Evolutionary conservation across 2,113 vertebrate genomes (phyloP).

Genomic region (Lagopus muta): DNA sequence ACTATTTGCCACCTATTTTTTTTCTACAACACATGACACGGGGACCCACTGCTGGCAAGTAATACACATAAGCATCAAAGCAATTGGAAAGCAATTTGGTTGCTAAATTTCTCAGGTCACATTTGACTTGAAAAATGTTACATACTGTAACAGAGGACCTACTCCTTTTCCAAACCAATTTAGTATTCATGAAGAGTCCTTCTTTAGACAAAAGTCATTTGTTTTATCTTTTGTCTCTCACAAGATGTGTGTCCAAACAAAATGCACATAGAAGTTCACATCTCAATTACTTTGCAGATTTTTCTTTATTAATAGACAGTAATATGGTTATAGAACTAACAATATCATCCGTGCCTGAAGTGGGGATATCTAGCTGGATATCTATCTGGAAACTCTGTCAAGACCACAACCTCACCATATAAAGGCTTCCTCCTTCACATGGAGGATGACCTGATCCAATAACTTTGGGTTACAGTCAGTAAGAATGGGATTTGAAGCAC

Average conservation of each 20-base stretch:
- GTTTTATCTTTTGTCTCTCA: background rate
- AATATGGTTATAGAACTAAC: background rate
- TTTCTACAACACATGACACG: background rate
- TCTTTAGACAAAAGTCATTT: background rate
- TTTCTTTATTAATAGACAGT: background rate
- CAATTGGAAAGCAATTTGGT: background rate
- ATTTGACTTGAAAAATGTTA: background rate
- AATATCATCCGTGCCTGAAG: background rate
- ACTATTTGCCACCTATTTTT: background rate
- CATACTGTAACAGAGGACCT: background rate
- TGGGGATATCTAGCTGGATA: background rate
- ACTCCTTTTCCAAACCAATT: background rate
- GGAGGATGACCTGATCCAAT: background rate
- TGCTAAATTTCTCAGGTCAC: background rate
- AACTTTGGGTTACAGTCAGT: background rate
- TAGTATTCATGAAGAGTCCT: background rate
- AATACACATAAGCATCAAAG: background rate
- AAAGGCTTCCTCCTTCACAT: background rate
- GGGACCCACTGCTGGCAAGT: background rate
- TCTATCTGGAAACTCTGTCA: background rate
- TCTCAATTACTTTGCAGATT: background rate
- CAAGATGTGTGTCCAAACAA: background rate
- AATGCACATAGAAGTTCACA: background rate
- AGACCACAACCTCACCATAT: background rate
- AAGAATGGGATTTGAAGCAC: background rate